Conservation (phyloP, 1,140 invertebrate genomes). For the Ceratina australensis region DNA sequence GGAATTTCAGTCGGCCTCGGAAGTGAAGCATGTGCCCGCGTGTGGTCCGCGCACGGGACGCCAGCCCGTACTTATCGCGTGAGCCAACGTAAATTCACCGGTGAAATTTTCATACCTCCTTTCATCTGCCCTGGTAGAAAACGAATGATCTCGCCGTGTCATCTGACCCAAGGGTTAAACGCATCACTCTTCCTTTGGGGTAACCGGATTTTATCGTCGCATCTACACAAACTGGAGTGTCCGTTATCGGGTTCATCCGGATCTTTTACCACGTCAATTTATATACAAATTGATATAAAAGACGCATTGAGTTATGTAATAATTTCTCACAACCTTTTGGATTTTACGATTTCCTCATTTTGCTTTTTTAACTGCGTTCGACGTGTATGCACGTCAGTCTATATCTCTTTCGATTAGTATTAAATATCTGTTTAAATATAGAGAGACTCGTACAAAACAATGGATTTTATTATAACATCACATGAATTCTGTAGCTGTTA, state of each 20-base stretch:
- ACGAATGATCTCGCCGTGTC: slow-evolving; percentile 11
- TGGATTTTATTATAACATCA: too few relatives aligned
- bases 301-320: too few relatives aligned
- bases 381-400: too few relatives aligned
- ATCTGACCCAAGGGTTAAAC: slow-evolving; percentile 6
- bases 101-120: slow-evolving; percentile 10
- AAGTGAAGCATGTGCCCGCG: background rate
- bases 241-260: background rate
- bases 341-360: too few relatives aligned
- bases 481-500: too few relatives aligned
- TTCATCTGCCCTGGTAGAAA: background rate
- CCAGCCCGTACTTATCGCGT: slow-evolving; percentile 36
- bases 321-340: too few relatives aligned
- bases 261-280: too few relatives aligned
- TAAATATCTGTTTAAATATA: too few relatives aligned
- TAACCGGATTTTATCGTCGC: background rate
- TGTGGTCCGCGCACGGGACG: background rate
- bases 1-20: background rate
- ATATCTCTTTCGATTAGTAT: too few relatives aligned
- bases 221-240: slow-evolving; percentile 11
- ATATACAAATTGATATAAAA: too few relatives aligned
- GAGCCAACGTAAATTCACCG: slow-evolving; percentile 40
- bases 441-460: too few relatives aligned
- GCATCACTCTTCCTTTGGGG: slow-evolving; percentile 40
- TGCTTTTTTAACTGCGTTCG: too few relatives aligned